These are phyloP conservation scores for Meghimatium bilineatum DNA, from an alignment of 2,888 invertebrate species.

Conservation along the genomic window DNA sequence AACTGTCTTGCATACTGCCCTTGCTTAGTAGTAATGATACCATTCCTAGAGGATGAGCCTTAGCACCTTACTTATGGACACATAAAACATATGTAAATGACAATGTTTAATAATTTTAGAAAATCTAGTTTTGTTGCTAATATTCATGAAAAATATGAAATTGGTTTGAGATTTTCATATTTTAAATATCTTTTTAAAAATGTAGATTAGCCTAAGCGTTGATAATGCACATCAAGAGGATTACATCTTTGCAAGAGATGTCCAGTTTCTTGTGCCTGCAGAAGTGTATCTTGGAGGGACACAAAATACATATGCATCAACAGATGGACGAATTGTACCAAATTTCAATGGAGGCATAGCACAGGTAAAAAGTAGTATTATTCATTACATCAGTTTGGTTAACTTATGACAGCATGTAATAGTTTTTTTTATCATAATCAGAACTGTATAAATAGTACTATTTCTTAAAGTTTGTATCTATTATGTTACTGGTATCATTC, in stretches of 20 bases:
- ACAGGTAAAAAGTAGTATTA: constrained; percentile 59
- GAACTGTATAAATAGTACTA: no score
- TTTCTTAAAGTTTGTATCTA: no score
- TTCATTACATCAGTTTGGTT: no score
- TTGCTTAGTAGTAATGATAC: no score
- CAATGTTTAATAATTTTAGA: background rate
- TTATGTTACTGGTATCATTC: no score
- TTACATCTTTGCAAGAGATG: constrained; percentile 54
- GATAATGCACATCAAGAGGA: constrained; percentile 59
- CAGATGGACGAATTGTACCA: constrained; percentile 56
- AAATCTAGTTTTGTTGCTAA: background rate
- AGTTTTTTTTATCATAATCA: no score
- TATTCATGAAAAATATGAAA: background rate
- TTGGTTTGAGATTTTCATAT: background rate
- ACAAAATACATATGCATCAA: constrained; percentile 56
- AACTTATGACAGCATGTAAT: no score
- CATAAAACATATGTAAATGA: background rate
- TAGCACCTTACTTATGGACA: no score
- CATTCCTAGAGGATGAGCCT: no score
- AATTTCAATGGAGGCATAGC: constrained; percentile 70
- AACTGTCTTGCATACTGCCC: no score
- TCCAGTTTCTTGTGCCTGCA: constrained; percentile 62
- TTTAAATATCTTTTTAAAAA: background rate
- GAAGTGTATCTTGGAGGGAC: constrained; percentile 70
- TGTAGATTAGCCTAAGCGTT: constrained; percentile 65